Base-by-base conservation (phyloP, 2,113 vertebrate genomes). In the Pituophis catenifer region DNA sequence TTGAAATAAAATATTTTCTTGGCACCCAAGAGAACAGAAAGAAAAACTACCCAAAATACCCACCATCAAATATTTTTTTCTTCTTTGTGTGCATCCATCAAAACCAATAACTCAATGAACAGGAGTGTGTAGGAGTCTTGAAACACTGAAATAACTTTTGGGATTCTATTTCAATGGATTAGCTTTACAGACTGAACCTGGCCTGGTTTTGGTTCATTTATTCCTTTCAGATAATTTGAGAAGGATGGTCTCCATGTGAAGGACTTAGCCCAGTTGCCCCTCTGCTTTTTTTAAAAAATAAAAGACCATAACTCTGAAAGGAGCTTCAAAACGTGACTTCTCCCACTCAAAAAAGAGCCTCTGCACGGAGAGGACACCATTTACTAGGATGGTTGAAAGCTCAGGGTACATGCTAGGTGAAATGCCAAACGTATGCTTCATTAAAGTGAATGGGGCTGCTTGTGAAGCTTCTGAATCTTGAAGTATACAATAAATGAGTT, bases 1-100 rank as follows among this genome's bases (percentile, higher is more conserved):
- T 96, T 98, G 97, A 97, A 97, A 95, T 98, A 98, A 98, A 98
- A 98, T 97, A 96, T 97, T 97, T 98, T 97, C 97, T 97, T 97
- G 97, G 96, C 97, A 97, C 88, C 93, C 96, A 97, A 96, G 94
- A 96, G 95, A 92, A 97, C 94, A 3, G 94, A 97, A 94, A 98
- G 96, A 97, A 94, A 93, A 95, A 96, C 33, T 97, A 98, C 97
- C 96, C 95, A 97, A 98, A 97, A 97, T 98, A 97, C 96, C 97
- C 97, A 97, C 95, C 94, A 92, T 95, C 17, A 81, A n/a, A n/a
- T 15, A 9, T 81, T 9, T 38, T 21, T 19, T 44, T 23, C 33
- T 38, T 81, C 33, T 81, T 81, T 81, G 8, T 81, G 33, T 81
- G 33, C 33, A 81, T 21, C 75, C 75, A 81, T 21, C 17, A 21